A percentile compares a stretch with the other conserved stretches of the same genome.
Conservation (phyloP, 2,113 vertebrate species). For the Bos indicus region DNA sequence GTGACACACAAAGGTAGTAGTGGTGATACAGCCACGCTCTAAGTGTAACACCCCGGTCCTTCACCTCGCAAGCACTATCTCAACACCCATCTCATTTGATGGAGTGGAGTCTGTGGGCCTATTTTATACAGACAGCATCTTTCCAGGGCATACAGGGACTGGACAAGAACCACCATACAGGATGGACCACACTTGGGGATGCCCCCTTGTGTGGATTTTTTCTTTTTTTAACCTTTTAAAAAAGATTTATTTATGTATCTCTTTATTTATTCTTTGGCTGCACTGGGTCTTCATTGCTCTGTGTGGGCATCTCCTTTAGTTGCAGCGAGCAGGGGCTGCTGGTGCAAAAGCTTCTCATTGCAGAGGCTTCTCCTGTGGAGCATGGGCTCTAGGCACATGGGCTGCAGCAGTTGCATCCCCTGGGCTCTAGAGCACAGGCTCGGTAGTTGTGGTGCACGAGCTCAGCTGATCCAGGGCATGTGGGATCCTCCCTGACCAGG, state of each 20-base stretch:
- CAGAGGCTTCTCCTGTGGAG: background rate
- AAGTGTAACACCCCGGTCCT: background rate
- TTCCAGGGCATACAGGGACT: background rate
- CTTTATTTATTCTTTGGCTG: background rate
- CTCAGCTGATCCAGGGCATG: background rate
- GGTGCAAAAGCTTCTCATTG: background rate
- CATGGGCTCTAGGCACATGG: rapidly evolving
- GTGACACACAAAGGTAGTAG: background rate
- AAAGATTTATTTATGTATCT: background rate
- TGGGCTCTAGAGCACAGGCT: background rate
- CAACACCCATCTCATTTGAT: background rate
- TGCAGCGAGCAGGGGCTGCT: background rate
- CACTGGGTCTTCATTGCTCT: background rate
- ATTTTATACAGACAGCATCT: background rate
- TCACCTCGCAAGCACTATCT: background rate
- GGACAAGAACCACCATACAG: background rate
- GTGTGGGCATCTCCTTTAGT: background rate
- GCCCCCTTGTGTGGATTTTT: background rate
- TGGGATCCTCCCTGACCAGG: background rate
- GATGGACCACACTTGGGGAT: background rate
- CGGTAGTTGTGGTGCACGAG: rapidly evolving
- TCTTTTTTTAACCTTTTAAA: background rate
- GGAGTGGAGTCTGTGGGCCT: background rate
- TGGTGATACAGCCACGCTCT: background rate
- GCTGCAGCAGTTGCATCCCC: background rate